Evolutionary conservation across 2,888 invertebrate genomes (phyloP), one percentile per base, ranked within the genome.

Genomic region (Clunio marinus): DNA sequence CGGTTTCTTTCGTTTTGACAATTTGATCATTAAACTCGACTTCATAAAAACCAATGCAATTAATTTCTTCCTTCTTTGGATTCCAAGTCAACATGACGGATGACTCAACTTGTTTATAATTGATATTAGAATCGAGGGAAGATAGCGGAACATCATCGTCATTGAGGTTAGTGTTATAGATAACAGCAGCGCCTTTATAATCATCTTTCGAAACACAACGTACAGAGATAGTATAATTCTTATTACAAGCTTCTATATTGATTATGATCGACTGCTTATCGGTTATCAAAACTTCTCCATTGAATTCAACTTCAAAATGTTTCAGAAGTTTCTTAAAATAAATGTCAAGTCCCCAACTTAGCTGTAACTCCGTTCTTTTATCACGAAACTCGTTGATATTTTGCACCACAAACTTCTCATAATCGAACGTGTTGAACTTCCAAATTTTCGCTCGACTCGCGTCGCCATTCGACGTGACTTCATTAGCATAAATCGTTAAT

Each of bases 321-420:
- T 62, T 37, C 13, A 62, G 13, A 41, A 28, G 8, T 20, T 62
- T 17, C 1, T 1, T n/a, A n/a, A 41, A 62, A 41, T 15, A 41
- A n/a, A 3, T 59, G 10, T 59, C 32, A 13, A 59, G n/a, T 3
- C 32, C 17, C 59, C 59, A 59, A 32, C 10, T 15, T 5, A 59
- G 17, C 24, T 62, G 62, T 7, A 62, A 4, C 37, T 62, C 37
- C 4, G 62, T 24, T 4, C 17, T 13, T 32, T 20, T 25, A 10
- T 24, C 17, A 24, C 62, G 41, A 24, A 62, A 62, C 32, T 62
- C 62, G 28, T 22, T 13, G 5, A 62, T 37, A n/a, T 37, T 62
- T 24, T 62, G 13, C 1, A 62, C 62, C n/a, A 62, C 24, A 41
- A 62, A 62, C 2, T 62, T 41, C 13, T 62, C 41, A 15, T n/a